phyloP scores from a whole-genome alignment of 2,888 invertebrate genomes.

The Nebria salina region DNA sequence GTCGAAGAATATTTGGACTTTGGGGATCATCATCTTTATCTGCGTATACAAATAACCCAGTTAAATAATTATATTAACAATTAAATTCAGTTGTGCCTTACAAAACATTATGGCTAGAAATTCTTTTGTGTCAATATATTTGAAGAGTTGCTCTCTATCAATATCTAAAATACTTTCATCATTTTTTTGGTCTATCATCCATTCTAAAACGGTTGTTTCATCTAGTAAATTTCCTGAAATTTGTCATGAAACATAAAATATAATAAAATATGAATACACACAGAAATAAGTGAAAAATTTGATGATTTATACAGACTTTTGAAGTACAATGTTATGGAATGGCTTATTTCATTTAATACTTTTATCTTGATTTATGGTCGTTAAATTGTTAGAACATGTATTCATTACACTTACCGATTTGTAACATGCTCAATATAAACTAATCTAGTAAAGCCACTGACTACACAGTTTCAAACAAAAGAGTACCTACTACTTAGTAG shows the following conservation, averaged over 20 bases:
- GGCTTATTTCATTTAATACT: conserved; percentile 52
- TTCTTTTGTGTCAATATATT: conserved; percentile 89
- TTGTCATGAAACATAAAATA: conserved; percentile 33
- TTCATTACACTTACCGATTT: conserved; percentile 37
- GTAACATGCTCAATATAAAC: conserved; percentile 33
- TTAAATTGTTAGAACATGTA: conserved; percentile 36
- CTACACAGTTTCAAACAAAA: not conserved
- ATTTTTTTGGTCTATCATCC: conserved; percentile 91
- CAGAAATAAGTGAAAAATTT: conserved; percentile 6
- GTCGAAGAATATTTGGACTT: conserved; percentile 81
- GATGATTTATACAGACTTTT: conserved; percentile 35
- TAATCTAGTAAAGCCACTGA: not conserved
- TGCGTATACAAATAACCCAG: conserved; percentile 55
- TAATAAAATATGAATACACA: not conserved
- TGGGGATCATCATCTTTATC: conserved; percentile 85
- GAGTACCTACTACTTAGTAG: not conserved
- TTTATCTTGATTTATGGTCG: conserved; percentile 14
- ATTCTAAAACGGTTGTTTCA: conserved; percentile 84
- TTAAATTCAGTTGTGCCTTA: conserved; percentile 67
- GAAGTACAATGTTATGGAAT: conserved; percentile 57
- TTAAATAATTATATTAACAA: not conserved
- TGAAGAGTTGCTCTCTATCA: conserved; percentile 80
- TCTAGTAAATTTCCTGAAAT: conserved; percentile 75
- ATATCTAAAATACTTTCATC: conserved; percentile 93
- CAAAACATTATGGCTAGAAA: conserved; percentile 93